Evolutionary conservation across 2,113 vertebrate species (phyloP), one percentile per base, ranked within the genome.

Genomic region (Festucalex cinctus): DNA sequence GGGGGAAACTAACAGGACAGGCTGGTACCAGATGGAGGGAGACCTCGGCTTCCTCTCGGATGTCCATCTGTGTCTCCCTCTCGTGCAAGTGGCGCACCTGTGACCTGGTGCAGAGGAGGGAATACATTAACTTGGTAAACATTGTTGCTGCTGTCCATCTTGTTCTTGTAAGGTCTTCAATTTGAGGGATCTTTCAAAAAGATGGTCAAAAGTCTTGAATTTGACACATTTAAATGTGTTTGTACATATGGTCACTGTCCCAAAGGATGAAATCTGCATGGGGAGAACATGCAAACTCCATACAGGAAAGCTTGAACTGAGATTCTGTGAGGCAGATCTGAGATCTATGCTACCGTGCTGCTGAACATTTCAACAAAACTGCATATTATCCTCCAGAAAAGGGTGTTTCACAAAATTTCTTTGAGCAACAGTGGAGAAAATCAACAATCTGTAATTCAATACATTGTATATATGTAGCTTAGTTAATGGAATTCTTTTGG

Each of bases 11-110:
- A n/a, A 84, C 79, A 76, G 84, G 79, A 82, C 74, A 67, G 66
- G 71, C 61, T 65, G 36, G 77, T 86, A 81, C 65, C 90, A 91
- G 89, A 91, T 91, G 90, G 85, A 83, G 68, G 49, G 66, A 84
- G 88, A 89, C 90, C 88, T 80, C 83, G 79, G 81, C 63, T 84
- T 87, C 86, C 85, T 88, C 65, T 82, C 70, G 37, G 76, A 71
- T 71, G 58, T 71, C 67, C 73, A 68, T 84, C 83, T 46, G 68
- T 43, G 68, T 80, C 65, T 79, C 67, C 43, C 57, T 6, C 35
- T 37, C 9, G 19, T 9, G n/a, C n/a, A 24, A 53, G 19, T 8
- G 20, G 41, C 79, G 73, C 86, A 86, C 85, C 85, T 87, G 82
- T 69, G 74, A 54, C 63, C 68, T 66, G 20, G 60, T 39, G 22